These are phyloP conservation scores for Salvator merianae DNA, from an alignment of 2,113 vertebrate species.

Conservation along the genomic window DNA sequence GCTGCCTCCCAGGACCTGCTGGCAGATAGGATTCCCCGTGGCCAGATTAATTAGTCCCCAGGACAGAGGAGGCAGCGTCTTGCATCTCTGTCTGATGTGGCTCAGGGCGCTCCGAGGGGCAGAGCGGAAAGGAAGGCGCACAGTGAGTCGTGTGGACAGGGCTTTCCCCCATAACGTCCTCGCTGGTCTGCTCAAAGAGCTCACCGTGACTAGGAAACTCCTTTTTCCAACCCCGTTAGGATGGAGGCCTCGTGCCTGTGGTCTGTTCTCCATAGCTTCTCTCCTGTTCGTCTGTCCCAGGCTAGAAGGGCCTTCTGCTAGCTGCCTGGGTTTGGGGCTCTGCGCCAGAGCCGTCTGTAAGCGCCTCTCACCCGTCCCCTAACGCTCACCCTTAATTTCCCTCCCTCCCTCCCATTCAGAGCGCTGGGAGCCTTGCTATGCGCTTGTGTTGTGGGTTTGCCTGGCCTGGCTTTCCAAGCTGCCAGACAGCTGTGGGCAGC, in stretches of 20 bases:
- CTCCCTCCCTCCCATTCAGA: background rate
- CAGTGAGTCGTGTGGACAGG: background rate
- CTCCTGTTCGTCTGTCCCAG: no score
- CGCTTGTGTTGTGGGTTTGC: no score
- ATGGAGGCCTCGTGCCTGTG: background rate
- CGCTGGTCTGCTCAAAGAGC: background rate
- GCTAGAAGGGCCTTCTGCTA: background rate
- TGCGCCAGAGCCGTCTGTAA: background rate
- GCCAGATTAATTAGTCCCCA: background rate
- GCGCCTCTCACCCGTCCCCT: no score
- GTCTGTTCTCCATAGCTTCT: no score
- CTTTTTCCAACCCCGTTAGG: background rate
- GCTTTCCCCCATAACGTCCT: no score
- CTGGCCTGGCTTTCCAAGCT: no score
- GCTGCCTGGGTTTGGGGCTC: background rate
- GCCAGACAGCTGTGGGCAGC: background rate
- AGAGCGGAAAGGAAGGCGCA: background rate
- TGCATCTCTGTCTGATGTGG: background rate
- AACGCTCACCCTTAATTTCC: no score
- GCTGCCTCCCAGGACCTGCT: no score
- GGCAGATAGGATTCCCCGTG: background rate
- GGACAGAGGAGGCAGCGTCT: background rate
- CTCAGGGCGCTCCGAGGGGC: background rate
- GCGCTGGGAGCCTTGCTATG: background rate
- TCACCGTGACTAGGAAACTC: no score